phyloP scores from a whole-genome alignment of 2,797 vertebrate species.

The Eupleurogrammus muticus region DNA sequence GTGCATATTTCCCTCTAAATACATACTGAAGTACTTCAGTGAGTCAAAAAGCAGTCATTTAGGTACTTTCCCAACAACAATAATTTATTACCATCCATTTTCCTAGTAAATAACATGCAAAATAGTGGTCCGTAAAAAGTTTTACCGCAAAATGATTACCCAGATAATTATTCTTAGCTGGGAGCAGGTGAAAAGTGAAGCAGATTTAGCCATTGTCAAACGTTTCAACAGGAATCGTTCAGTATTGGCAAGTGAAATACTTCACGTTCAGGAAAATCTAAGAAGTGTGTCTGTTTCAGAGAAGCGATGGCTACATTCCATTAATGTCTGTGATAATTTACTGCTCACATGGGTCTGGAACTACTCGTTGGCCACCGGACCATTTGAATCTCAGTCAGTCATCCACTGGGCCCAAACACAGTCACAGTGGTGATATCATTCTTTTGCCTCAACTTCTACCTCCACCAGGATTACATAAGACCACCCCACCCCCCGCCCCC shows the following conservation, averaged over 20 bases:
- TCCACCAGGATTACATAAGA: conserved; percentile 36
- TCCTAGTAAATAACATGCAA: no score
- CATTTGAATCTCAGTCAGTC: conserved; percentile 31
- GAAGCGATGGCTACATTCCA: conserved; percentile 2
- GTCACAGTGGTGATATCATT: conserved; percentile 46
- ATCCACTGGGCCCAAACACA: conserved; percentile 32
- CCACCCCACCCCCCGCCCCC: conserved; percentile 9
- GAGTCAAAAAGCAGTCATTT: no score
- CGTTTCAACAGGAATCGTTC: neutral
- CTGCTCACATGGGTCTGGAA: conserved; percentile 23
- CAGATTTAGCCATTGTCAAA: neutral
- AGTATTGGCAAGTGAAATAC: neutral
- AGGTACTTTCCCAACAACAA: no score
- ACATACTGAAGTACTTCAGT: no score
- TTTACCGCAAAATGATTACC: neutral
- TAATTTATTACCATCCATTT: no score
- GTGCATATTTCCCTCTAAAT: no score
- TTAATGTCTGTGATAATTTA: conserved; percentile 22
- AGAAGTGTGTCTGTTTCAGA: conserved; percentile 10
- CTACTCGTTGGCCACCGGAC: neutral
- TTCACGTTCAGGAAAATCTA: neutral
- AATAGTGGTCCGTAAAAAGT: no score
- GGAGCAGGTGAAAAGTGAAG: neutral
- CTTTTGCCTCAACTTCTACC: conserved; percentile 50
- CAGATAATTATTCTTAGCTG: neutral